Percentiles rank a stretch among this genome's conserved stretches.
Evolutionary conservation across 2,888 invertebrate species (phyloP).

Genomic region (Spodoptera picta): DNA sequence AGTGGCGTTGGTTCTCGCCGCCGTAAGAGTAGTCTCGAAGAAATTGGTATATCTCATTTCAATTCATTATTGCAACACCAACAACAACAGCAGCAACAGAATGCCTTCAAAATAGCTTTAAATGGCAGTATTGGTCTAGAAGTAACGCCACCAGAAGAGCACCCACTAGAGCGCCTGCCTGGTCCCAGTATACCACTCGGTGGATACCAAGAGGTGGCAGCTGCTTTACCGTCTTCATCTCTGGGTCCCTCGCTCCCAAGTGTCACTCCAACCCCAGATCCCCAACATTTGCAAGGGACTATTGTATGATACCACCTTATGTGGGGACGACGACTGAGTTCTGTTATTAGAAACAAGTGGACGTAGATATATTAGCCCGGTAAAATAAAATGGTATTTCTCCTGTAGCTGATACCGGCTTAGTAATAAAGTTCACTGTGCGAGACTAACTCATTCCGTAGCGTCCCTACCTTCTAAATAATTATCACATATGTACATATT

Average conservation of each 20-base stretch:
- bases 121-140: conserved; percentile 96
- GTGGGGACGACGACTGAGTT: conserved; percentile 96
- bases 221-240: conserved; percentile 79
- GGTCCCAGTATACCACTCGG: conserved; percentile 69
- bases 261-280: conserved; percentile 83
- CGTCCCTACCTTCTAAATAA: conserved; percentile 76
- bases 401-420: conserved; percentile 38
- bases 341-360: conserved; percentile 92
- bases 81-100: conserved; percentile 89
- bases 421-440: conserved; percentile 52
- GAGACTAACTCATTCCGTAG: conserved; percentile 71
- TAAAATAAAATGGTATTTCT: conserved; percentile 43
- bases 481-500: conserved; percentile 43
- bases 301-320: conserved; percentile 98
- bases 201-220: conserved; percentile 85
- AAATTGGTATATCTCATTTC: conserved; percentile 95
- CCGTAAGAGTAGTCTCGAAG: conserved; percentile 95
- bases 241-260: conserved; percentile 75
- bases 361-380: conserved; percentile 77
- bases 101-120: conserved; percentile 95
- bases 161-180: conserved; percentile 86
- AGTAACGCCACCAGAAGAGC: conserved; percentile 92
- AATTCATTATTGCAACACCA: conserved; percentile 90
- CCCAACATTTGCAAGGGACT: conserved; percentile 95
- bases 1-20: conserved; percentile 91